Evolutionary conservation across 2,888 invertebrate species (phyloP).

Genomic region (Stomorhina lunata): DNA sequence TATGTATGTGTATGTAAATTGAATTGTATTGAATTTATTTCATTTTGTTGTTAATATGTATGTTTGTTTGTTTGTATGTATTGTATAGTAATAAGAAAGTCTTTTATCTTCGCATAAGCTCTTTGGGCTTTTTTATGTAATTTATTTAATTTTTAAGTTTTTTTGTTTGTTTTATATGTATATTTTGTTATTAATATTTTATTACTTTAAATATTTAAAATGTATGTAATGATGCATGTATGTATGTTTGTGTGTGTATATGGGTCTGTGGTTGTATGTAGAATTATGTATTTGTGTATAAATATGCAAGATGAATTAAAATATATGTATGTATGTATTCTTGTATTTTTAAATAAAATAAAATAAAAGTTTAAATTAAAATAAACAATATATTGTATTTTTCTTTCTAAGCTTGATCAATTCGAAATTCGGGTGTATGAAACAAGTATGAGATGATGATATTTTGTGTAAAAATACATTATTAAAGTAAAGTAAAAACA

Average conservation of each 20-base stretch:
- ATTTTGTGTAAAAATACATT: slow-evolving; percentile 3
- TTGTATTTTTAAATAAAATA: neutral
- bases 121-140: slow-evolving; percentile 70
- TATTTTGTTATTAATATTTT: slow-evolving; percentile 40
- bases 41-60: slow-evolving; percentile 19
- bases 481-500: slow-evolving; percentile 59
- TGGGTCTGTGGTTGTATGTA: too few species aligned
- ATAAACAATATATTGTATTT: slow-evolving; percentile 29
- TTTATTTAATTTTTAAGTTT: slow-evolving; percentile 34
- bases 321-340: too few species aligned
- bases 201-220: slow-evolving; percentile 51
- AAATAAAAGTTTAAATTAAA: slow-evolving; percentile 14
- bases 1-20: neutral
- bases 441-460: slow-evolving; percentile 41
- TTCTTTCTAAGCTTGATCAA: slow-evolving; percentile 4
- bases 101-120: slow-evolving; percentile 72
- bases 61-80: slow-evolving; percentile 41
- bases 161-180: slow-evolving; percentile 39
- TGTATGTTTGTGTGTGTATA: too few species aligned
- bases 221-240: slow-evolving; percentile 44
- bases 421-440: slow-evolving; percentile 33
- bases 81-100: slow-evolving; percentile 65
- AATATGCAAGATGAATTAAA: slow-evolving; percentile 19
- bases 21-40: neutral
- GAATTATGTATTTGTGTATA: slow-evolving; percentile 13